Base-by-base conservation (phyloP, 2,888 invertebrate genomes). In the Agrochola macilenta region DNA sequence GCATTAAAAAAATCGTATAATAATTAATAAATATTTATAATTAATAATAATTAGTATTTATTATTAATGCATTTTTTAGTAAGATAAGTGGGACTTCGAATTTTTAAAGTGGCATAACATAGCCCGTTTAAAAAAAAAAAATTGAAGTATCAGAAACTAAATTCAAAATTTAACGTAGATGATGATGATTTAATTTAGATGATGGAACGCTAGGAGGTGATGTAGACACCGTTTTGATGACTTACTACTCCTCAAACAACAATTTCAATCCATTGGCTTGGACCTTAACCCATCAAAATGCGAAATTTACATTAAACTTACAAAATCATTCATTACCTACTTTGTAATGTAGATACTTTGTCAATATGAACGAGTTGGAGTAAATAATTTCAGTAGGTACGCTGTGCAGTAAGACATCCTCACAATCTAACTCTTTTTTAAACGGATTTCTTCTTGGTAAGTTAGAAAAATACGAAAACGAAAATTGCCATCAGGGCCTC, bases 281-380 rank as follows among this genome's bases (percentile, higher is more conserved):
- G 30, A 30, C n/a, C n/a, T n/a, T n/a, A n/a, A n/a, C 30, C 30
- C 30, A 30, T 30, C 1, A 30, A 30, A 30, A 30, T 30, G 30
- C 30, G 30, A 30, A 26, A 35, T 57, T 8, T 17, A 52, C 20
- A 58, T 26, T 57, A 76, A 63, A 63, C 46, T 63, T 54, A 80
- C 46, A 43, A 30, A 58, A 46, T 23, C 17, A 57, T 76, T 63
- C 0, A 52, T 52, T 52, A 30, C 68, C 23, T 68, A 26, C 43
- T 61, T 61, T 52, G 5, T 23, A 26, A 74, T 20, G 35, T 35
- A 17, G 4, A 23, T 61, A 54, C 12, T 52, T 61, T 26, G 11
- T 58, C 9, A 58, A 26, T 43, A 12, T 57, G 30, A 26, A 49
- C 7, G 35, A 74, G 26, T 14, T 14, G 20, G 20, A 58, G 5